Evolutionary conservation across 2,113 vertebrate genomes (phyloP), one percentile per base, ranked within the genome.

Genomic region (Pontoporia blainvillei): DNA sequence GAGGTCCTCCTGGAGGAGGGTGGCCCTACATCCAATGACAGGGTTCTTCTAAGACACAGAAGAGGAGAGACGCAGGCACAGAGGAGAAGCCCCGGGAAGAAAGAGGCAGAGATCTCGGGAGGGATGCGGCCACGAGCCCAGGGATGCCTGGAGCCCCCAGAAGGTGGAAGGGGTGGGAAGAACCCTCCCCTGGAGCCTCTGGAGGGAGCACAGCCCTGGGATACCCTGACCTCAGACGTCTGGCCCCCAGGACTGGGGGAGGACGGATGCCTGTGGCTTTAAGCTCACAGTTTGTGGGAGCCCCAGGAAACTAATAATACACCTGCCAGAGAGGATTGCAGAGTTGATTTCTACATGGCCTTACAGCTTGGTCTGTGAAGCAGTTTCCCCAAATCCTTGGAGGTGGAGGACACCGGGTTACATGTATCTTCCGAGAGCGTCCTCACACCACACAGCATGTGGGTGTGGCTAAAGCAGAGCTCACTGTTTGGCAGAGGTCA

Each of bases 61-160:
- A 67, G 21, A 46, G 83, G 39, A 49, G 62, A 49, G 41, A 67
- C 12, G 1, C 14, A 17, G 44, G 20, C 54, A 29, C 23, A 23
- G 41, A 46, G 29, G 17, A 46, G 29, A 34, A 15, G 27, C 39
- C 81, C 20, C 10, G 0, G 44, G 69, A 20, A 54, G 54, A 54
- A 2, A 0, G 6, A 54, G 20, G 54, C 6, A 57, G 8, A n/a
- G 39, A 12, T n/a, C n/a, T n/a, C 1, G 1, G 21, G 44, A 21
- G 27, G 29, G n/a, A 57, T 0, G 1, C 1, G 1, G 34, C 83
- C 44, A 4, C 34, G 1, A 36, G n/a, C 61, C 44, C 34, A 54
- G 87, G 46, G 44, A 31, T 0, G 1, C 21, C 36, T n/a, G 76
- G 36, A 34, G 29, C 3, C 49, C 49, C 62, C 75, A 27, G 75